Percentiles rank a stretch among this genome's conserved stretches.
Evolutionary conservation across 1,140 invertebrate genomes (phyloP).

Genomic region (Drosophila orosa): DNA sequence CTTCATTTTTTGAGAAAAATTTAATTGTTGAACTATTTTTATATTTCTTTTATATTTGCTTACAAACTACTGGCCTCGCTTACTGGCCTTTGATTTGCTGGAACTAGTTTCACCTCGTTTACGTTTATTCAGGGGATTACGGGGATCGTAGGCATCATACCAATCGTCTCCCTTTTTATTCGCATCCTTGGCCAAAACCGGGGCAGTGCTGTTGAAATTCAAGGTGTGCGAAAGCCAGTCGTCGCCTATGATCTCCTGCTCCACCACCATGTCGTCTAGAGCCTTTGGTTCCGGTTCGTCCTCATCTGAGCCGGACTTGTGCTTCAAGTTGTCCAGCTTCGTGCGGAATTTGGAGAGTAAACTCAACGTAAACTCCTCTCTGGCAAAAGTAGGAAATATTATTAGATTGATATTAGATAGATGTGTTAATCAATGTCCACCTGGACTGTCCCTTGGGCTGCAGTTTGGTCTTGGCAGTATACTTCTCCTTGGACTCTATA

Average conservation of each 20-base stretch:
- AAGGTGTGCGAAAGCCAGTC: conserved; percentile 92
- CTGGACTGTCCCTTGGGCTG: conserved; percentile 89
- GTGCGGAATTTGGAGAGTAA: conserved; percentile 93
- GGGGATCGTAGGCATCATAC: conserved; percentile 98
- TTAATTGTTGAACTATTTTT: background rate
- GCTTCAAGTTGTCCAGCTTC: conserved; percentile 89
- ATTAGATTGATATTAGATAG: too few relatives aligned
- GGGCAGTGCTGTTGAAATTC: conserved; percentile 90
- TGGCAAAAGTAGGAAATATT: too few relatives aligned
- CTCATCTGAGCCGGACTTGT: conserved; percentile 84
- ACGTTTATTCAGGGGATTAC: conserved; percentile 97
- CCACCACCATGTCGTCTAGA: conserved; percentile 56
- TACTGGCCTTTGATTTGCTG: conserved; percentile 43
- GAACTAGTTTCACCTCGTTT: conserved; percentile 87
- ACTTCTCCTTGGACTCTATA: conserved; percentile 91
- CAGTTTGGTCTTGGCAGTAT: conserved; percentile 88
- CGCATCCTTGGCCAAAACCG: conserved; percentile 96
- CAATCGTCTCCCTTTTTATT: conserved; percentile 96
- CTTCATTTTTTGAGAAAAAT: background rate
- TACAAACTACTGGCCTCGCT: conserved; percentile 16
- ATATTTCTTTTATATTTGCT: conserved; percentile 6
- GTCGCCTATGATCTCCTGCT: conserved; percentile 85
- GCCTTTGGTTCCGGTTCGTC: conserved; percentile 34
- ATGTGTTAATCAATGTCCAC: conserved; percentile 77
- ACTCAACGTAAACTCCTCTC: conserved; percentile 90